Percentiles rank a stretch among this genome's conserved stretches.
These are phyloP conservation scores for Drosophila putrida DNA, from an alignment of 2,888 invertebrate genomes.

Conservation along the genomic window DNA sequence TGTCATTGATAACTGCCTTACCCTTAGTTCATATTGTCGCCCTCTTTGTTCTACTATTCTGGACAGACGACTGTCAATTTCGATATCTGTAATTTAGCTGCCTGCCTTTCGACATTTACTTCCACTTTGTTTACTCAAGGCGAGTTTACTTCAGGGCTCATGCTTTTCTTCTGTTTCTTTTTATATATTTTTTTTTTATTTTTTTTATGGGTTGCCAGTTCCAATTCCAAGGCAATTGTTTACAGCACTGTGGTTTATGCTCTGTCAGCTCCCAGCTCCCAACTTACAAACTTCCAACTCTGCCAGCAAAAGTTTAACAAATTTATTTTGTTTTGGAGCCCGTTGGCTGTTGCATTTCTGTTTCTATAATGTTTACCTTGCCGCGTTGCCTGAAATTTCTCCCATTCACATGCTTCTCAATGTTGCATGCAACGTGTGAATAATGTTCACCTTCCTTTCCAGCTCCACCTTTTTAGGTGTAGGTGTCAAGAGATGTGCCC, in stretches of 20 bases:
- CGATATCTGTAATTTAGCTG: slow-evolving; percentile 55
- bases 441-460: slow-evolving; percentile 46
- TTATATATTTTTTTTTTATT: slow-evolving; percentile 2
- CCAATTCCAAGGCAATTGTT: slow-evolving; percentile 59
- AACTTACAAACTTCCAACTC: slow-evolving; percentile 25
- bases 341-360: slow-evolving; percentile 7
- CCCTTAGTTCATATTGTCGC: not conserved
- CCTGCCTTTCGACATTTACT: slow-evolving; percentile 56
- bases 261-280: slow-evolving; percentile 20
- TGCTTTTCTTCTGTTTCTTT: not conserved
- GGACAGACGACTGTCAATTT: slow-evolving; percentile 57
- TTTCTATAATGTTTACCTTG: slow-evolving; percentile 53
- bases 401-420: slow-evolving; percentile 10
- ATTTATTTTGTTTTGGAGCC: slow-evolving; percentile 62
- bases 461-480: slow-evolving; percentile 18
- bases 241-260: slow-evolving; percentile 69
- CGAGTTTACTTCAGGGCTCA: slow-evolving; percentile 24
- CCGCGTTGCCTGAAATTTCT: slow-evolving; percentile 11
- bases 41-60: not conserved
- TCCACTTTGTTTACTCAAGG: slow-evolving; percentile 62
- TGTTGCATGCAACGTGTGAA: slow-evolving; percentile 62
- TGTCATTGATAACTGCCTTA: slow-evolving; percentile 39
- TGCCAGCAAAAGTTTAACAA: slow-evolving; percentile 52
- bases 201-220: slow-evolving; percentile 29
- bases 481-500: slow-evolving; percentile 59